Percentiles rank a stretch among this genome's conserved stretches.
Evolutionary conservation across 2,888 invertebrate species (phyloP).

Genomic region (Spatulosminthurus flaviceps): DNA sequence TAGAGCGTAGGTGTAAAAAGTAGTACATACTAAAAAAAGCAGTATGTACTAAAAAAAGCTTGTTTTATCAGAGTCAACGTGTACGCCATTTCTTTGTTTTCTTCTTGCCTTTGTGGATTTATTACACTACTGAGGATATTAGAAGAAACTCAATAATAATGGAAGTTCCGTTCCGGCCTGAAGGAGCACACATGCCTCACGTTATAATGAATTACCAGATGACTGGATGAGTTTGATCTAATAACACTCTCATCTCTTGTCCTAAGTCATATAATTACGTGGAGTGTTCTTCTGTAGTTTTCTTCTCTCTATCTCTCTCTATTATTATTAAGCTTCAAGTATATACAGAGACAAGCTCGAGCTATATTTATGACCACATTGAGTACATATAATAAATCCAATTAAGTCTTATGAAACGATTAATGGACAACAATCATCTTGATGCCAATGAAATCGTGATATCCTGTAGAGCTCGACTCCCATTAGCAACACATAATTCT

Average conservation of each 20-base stretch:
- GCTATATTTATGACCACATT: background rate
- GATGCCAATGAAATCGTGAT: conserved; percentile 52
- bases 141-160: background rate
- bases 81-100: background rate
- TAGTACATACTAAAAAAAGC: too few species aligned
- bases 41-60: too few species aligned
- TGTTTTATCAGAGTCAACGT: too few species aligned
- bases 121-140: conserved; percentile 12
- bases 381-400: conserved; percentile 49
- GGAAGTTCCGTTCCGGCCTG: background rate
- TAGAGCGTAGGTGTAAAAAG: too few species aligned
- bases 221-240: conserved; percentile 24
- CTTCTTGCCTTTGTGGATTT: background rate
- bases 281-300: too few species aligned
- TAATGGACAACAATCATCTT: conserved; percentile 52
- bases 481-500: conserved; percentile 52
- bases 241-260: background rate
- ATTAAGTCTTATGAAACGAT: conserved; percentile 53
- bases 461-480: conserved; percentile 49
- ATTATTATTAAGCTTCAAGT: too few species aligned
- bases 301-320: too few species aligned
- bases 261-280: background rate
- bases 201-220: conserved; percentile 19
- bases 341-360: background rate
- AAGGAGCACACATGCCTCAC: background rate